phyloP scores from a whole-genome alignment of 1,140 invertebrate genomes.

The Hormaphis cornu region DNA sequence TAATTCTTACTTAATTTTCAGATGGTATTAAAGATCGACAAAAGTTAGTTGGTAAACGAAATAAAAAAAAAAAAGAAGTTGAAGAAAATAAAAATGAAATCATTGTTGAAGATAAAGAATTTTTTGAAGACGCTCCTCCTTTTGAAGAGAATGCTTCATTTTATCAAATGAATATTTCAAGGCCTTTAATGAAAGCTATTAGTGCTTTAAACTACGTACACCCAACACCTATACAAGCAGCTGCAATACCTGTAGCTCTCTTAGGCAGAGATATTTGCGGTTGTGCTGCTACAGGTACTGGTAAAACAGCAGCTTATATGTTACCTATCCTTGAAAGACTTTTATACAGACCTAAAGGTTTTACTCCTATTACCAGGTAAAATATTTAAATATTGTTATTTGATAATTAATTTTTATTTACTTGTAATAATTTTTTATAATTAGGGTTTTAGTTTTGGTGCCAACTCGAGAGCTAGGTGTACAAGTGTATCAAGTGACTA shows the following conservation, averaged over 20 bases:
- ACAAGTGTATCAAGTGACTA: constrained; percentile 88
- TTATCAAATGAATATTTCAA: constrained; percentile 86
- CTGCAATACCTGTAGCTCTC: constrained; percentile 87
- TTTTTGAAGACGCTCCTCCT: constrained; percentile 64
- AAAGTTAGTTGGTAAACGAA: constrained; percentile 42
- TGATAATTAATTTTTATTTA: not conserved
- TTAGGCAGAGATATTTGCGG: constrained; percentile 86
- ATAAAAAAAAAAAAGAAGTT: constrained; percentile 39
- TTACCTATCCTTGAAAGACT: constrained; percentile 90
- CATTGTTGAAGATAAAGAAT: constrained; percentile 46
- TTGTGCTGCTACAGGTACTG: constrained; percentile 94
- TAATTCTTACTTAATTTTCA: constrained; percentile 37
- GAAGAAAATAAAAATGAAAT: constrained; percentile 43
- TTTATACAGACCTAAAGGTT: constrained; percentile 60
- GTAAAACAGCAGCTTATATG: constrained; percentile 98
- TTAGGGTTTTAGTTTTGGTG: constrained; percentile 80
- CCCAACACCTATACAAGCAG: constrained; percentile 93
- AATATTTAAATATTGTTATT: not conserved
- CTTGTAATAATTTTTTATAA: constrained; percentile 27
- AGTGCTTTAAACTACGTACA: constrained; percentile 75
- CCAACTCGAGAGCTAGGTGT: constrained; percentile 95
- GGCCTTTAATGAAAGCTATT: constrained; percentile 72
- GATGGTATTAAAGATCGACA: constrained; percentile 46
- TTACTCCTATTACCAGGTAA: constrained; percentile 53
- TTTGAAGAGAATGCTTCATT: constrained; percentile 67